These are phyloP conservation scores for Goniozus legneri DNA, from an alignment of 1,140 invertebrate genomes.

Conservation along the genomic window DNA sequence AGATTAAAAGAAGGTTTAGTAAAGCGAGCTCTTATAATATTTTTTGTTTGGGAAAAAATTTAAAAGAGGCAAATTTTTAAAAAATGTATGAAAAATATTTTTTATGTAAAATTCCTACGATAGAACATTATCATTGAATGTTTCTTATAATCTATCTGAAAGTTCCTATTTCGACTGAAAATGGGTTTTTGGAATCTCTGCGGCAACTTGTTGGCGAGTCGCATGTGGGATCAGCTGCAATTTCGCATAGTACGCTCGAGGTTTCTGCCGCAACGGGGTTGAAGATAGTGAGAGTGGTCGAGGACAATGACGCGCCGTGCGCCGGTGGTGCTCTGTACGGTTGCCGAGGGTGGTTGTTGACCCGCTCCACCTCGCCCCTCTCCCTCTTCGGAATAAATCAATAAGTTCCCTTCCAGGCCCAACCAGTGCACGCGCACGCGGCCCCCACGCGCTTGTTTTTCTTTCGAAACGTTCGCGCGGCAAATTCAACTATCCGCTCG, in stretches of 20 bases:
- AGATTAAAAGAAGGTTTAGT: too few species aligned
- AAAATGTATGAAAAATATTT: too few species aligned
- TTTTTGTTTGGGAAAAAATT: too few species aligned
- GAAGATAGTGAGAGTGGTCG: slow-evolving; percentile 25
- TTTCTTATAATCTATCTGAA: too few species aligned
- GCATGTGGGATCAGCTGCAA: slow-evolving; percentile 16
- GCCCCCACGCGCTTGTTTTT: slow-evolving; percentile 5
- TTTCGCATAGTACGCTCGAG: slow-evolving; percentile 21
- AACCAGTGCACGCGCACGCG: slow-evolving; percentile 11
- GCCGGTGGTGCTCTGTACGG: slow-evolving; percentile 6
- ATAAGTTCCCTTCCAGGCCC: slow-evolving; percentile 31
- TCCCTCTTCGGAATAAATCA: slow-evolving; percentile 46
- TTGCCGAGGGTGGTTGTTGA: slow-evolving; percentile 22
- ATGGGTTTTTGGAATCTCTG: too few species aligned
- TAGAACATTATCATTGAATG: too few species aligned
- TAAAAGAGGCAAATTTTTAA: too few species aligned
- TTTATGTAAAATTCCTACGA: too few species aligned
- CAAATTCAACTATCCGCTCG: too few species aligned
- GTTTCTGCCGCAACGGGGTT: slow-evolving; percentile 10
- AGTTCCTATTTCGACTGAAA: too few species aligned
- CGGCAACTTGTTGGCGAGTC: slow-evolving; percentile 15
- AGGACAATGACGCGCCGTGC: slow-evolving; percentile 28
- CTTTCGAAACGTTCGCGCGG: slow-evolving; percentile 1
- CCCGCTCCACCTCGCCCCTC: too few species aligned
- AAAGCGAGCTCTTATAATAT: too few species aligned